These are phyloP conservation scores for Myocastor coypus DNA, from an alignment of 2,113 vertebrate genomes.

Conservation along the genomic window DNA sequence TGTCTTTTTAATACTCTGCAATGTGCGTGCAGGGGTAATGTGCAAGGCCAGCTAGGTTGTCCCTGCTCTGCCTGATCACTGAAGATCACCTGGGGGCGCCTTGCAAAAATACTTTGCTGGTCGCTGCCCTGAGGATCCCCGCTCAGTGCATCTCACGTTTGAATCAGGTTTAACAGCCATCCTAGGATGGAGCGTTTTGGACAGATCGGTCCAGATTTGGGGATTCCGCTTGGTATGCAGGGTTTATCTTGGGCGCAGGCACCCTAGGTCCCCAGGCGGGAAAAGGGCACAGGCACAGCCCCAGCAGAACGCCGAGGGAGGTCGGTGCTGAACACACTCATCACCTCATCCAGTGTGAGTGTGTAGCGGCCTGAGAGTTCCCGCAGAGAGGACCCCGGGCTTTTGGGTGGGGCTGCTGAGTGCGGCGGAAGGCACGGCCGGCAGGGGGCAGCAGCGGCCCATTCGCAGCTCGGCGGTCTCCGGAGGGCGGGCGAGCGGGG, in stretches of 20 bases:
- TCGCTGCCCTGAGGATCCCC: neutral
- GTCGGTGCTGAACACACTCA: neutral
- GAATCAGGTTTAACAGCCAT: neutral
- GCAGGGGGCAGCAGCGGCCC: slow-evolving; percentile 75
- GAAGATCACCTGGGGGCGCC: neutral
- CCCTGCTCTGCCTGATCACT: neutral
- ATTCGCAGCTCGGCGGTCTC: neutral
- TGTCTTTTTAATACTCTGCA: neutral
- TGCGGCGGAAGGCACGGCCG: neutral
- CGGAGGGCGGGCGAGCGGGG: neutral
- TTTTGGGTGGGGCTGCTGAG: neutral
- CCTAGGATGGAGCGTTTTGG: neutral
- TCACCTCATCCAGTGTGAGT: accelerated
- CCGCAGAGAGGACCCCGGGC: neutral
- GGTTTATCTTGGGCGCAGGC: neutral
- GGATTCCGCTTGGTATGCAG: neutral
- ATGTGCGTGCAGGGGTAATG: neutral
- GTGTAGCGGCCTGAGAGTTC: neutral
- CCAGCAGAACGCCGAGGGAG: neutral
- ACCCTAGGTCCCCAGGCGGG: neutral
- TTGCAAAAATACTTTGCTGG: neutral
- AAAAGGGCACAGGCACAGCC: neutral
- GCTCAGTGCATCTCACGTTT: neutral
- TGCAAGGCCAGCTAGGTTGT: neutral
- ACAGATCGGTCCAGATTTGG: neutral